phyloP scores from a whole-genome alignment of 1,140 invertebrate genomes.

The Tachypleus tridentatus region DNA sequence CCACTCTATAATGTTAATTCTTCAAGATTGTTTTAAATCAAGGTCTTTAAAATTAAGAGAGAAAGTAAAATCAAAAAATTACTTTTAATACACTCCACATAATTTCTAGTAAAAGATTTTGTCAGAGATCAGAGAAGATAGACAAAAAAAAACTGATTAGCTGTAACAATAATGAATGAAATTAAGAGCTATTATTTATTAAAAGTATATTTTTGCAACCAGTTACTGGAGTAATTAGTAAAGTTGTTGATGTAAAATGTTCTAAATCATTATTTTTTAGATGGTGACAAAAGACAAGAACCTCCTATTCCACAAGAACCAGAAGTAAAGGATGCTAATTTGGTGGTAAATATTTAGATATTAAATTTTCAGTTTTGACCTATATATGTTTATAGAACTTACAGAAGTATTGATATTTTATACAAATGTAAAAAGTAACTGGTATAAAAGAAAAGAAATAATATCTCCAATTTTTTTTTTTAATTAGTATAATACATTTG shows the following conservation, averaged over 20 bases:
- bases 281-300: conserved; percentile 32
- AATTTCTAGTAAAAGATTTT: no score
- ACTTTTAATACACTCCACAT: no score
- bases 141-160: no score
- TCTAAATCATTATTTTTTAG: neutral
- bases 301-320: conserved; percentile 42
- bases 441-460: neutral
- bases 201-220: neutral
- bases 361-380: neutral
- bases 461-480: neutral
- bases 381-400: neutral
- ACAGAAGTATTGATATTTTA: neutral
- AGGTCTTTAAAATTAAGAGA: no score
- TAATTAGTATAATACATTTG: neutral
- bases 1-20: no score
- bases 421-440: neutral
- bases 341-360: neutral
- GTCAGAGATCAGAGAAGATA: no score
- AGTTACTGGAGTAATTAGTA: no score
- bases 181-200: no score
- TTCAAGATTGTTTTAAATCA: no score
- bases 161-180: no score
- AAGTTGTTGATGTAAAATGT: no score
- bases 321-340: conserved; percentile 24
- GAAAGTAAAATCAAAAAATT: no score